phyloP scores from a whole-genome alignment of 2,113 vertebrate genomes.

The Chunga burmeisteri region DNA sequence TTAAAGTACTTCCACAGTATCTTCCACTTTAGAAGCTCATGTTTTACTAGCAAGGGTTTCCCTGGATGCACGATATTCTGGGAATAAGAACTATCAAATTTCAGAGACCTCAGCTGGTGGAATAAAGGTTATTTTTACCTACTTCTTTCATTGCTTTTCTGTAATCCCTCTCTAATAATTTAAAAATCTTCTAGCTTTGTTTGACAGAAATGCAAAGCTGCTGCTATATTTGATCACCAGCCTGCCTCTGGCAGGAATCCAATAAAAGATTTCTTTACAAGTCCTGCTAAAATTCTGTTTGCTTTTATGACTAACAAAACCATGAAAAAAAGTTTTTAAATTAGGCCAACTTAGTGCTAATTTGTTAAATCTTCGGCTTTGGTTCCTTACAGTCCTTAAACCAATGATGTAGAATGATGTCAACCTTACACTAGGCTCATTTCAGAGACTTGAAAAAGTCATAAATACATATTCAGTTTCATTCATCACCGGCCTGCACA shows the following conservation, averaged over 20 bases:
- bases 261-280: neutral
- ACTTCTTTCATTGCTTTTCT: neutral
- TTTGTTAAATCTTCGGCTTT: neutral
- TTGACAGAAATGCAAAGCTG: neutral
- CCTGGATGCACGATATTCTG: neutral
- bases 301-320: neutral
- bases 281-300: neutral
- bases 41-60: neutral
- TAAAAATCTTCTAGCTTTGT: neutral
- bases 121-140: neutral
- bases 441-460: neutral
- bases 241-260: neutral
- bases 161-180: neutral
- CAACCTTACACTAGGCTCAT: neutral
- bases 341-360: neutral
- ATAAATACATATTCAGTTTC: neutral
- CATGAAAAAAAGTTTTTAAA: neutral
- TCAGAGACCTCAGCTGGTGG: neutral
- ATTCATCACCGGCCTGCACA: neutral
- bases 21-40: neutral
- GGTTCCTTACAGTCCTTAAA: neutral
- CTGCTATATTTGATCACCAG: neutral
- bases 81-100: neutral
- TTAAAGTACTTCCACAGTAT: neutral
- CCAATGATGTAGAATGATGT: neutral